Evolutionary conservation across 53 echinoderm and acorn worm species (phyloP).

Genomic region (Apostichopus leukothele): DNA sequence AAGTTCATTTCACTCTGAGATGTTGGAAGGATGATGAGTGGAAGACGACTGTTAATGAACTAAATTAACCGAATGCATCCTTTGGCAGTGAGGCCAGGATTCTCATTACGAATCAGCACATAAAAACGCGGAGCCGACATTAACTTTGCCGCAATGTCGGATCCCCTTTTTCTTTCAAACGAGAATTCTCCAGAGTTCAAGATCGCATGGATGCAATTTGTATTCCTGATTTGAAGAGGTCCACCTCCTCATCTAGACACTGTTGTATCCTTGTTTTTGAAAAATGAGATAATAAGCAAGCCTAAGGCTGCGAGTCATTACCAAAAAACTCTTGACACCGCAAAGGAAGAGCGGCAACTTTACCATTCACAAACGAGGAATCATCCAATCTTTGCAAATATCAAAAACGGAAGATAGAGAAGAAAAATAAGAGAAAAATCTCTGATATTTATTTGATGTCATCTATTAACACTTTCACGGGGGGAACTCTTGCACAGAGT

Average conservation of each 20-base stretch:
- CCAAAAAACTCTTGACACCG: neutral
- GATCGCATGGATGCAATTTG: conserved; percentile 30
- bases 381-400: conserved; percentile 14
- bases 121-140: neutral
- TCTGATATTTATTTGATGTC: conserved; percentile 35
- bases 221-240: conserved; percentile 30
- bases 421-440: neutral
- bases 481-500: neutral
- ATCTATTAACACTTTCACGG: conserved; percentile 21
- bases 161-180: neutral
- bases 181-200: conserved; percentile 34
- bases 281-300: neutral
- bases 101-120: neutral
- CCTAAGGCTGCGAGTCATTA: conserved; percentile 21
- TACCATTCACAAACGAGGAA: conserved; percentile 33
- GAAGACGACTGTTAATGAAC: neutral
- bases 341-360: conserved; percentile 36
- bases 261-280: neutral
- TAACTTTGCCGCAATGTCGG: neutral
- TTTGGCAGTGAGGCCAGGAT: neutral
- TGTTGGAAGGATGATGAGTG: too few relatives aligned
- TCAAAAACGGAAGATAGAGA: neutral
- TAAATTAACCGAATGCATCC: neutral
- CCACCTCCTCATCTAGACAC: conserved; percentile 5
- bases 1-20: too few relatives aligned